Evolutionary conservation across 1,140 invertebrate species (phyloP), one percentile per base, ranked within the genome.

Genomic region (Drosophila arizonae): DNA sequence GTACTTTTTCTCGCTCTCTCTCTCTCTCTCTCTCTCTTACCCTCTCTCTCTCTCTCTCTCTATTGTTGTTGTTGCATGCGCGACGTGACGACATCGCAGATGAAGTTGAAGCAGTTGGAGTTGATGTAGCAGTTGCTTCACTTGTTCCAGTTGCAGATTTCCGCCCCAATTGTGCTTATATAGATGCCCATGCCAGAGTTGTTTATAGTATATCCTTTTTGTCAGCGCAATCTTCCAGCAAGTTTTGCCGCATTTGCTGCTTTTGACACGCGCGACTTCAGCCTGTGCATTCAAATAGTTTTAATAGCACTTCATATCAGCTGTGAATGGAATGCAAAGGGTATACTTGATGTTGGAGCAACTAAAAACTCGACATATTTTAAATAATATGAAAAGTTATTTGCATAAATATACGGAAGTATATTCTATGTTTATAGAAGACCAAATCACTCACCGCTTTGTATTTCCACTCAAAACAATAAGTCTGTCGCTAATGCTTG

Each of bases 161-260:
- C 30, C 33, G 6, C 30, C 15, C 30, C 9, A 17, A 10, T 48
- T 45, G 43, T 45, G 39, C 21, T 43, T 39, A 39, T 41, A 57
- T 43, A 43, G 39, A 57, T 45, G 41, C 36, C 43, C 41, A 41
- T 41, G 54, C 10, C 26, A 24, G 21, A 54, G 28, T 28, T 45
- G 55, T 30, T 69, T 75, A 45, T 26, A 48, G 54, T 69, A 50
- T 62, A 72, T 45, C 54, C 72, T 39, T 80, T 76, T 76, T 72
- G 55, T 57, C 70, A 77, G 74, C 76, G 58, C 70, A 85, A 63
- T 82, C 69, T 39, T 64, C 52, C 62, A 24, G 26, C 71, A 69
- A 43, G 17, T 85, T 81, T 81, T 87, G 82, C 75, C 54, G 75
- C 72, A 78, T 87, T 78, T 78, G 75, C 78, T 86, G 82, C 81